Percentiles rank a stretch among this genome's conserved stretches.
Conservation (phyloP, 2,797 vertebrate genomes). For the Mus spretus region DNA sequence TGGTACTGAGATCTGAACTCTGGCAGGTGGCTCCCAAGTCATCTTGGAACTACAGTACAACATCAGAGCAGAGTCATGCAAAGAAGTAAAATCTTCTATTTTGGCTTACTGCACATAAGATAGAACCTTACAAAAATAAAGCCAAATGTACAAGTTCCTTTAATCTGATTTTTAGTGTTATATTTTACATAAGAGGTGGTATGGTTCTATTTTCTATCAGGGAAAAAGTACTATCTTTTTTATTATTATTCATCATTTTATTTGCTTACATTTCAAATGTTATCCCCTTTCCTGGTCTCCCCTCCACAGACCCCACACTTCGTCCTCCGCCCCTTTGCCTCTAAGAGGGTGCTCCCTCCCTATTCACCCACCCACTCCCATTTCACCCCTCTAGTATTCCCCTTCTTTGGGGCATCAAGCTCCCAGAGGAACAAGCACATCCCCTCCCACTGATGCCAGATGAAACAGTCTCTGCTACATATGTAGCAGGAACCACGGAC, state of each 20-base stretch:
- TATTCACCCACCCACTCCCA: not conserved
- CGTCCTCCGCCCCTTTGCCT: not conserved
- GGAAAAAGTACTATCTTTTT: not conserved
- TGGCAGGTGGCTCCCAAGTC: not conserved
- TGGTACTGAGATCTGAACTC: not conserved
- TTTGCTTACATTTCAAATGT: not conserved
- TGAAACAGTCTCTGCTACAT: not conserved
- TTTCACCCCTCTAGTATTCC: not conserved
- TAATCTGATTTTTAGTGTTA: slow-evolving; percentile 52
- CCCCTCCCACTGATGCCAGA: not conserved
- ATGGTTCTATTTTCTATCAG: not conserved
- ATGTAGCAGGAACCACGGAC: not conserved
- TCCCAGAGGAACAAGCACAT: not conserved
- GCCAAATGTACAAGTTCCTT: slow-evolving; percentile 18
- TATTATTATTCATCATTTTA: not conserved
- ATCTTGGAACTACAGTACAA: not conserved
- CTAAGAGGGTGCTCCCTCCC: not conserved
- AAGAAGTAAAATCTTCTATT: slow-evolving; percentile 47
- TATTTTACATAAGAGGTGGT: not conserved
- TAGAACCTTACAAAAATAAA: slow-evolving; percentile 41
- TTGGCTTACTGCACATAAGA: not conserved
- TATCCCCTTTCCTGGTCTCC: not conserved
- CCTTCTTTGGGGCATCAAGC: not conserved
- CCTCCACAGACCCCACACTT: not conserved
- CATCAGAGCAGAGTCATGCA: not conserved